These are phyloP conservation scores for Cryptomyrus ogoouensis DNA, from an alignment of 2,113 vertebrate species.

Conservation along the genomic window DNA sequence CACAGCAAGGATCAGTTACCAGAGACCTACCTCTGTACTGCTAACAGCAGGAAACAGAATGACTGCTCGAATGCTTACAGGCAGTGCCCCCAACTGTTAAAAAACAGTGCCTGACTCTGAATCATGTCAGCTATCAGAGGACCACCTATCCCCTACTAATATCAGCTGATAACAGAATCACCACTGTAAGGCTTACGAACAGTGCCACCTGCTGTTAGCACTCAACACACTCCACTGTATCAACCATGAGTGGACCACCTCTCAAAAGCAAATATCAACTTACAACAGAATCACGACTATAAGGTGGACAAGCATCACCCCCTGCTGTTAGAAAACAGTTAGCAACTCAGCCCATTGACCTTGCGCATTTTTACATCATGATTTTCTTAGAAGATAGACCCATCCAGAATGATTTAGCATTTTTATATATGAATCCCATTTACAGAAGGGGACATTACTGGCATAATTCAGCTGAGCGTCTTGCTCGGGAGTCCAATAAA, in stretches of 20 bases:
- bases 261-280: neutral
- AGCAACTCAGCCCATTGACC: neutral
- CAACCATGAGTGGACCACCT: neutral
- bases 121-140: neutral
- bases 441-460: neutral
- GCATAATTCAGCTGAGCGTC: conserved; percentile 1
- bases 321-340: conserved; percentile 21
- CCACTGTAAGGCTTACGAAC: neutral
- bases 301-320: conserved; percentile 8
- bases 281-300: neutral
- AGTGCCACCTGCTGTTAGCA: neutral
- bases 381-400: neutral
- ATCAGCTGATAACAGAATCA: neutral
- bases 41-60: neutral
- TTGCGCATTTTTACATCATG: conserved; percentile 1
- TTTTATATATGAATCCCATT: conserved; percentile 2
- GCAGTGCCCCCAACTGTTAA: neutral
- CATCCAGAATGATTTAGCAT: neutral
- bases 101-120: neutral
- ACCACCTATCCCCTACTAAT: neutral
- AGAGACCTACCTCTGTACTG: neutral
- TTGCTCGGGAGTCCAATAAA: neutral
- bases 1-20: neutral
- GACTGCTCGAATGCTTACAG: neutral
- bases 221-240: neutral